Evolutionary conservation across 2,797 vertebrate genomes (phyloP).

Genomic region (Triplophysa bombifrons): DNA sequence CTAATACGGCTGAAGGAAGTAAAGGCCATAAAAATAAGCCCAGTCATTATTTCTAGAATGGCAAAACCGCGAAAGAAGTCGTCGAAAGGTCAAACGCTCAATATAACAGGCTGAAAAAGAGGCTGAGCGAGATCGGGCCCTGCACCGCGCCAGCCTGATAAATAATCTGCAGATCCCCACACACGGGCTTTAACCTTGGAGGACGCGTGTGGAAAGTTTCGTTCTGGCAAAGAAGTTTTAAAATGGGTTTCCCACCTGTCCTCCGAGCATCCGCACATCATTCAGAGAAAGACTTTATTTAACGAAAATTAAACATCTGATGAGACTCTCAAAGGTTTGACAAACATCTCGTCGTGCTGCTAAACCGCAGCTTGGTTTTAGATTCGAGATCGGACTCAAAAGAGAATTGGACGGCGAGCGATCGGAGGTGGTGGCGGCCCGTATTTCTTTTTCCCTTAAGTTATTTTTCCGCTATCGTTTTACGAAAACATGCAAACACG

Average conservation of each 20-base stretch:
- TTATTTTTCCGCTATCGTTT: conserved; percentile 10
- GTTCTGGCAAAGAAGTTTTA: conserved; percentile 58
- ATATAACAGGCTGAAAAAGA: neutral
- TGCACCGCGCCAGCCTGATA: conserved; percentile 47
- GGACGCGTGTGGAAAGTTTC: conserved; percentile 63
- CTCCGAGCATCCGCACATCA: conserved; percentile 63
- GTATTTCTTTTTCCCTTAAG: neutral
- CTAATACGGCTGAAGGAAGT: conserved; percentile 31
- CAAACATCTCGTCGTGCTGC: neutral
- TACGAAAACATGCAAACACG: conserved; percentile 11
- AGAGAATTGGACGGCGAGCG: neutral
- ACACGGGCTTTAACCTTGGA: conserved; percentile 59
- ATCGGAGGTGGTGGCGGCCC: conserved; percentile 12
- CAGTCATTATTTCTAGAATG: conserved; percentile 52
- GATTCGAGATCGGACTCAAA: neutral
- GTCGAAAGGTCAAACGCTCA: neutral
- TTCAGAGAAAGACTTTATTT: conserved; percentile 66
- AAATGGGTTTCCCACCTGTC: conserved; percentile 68
- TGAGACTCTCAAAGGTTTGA: conserved; percentile 55
- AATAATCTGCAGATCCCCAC: conserved; percentile 61
- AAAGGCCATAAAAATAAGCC: conserved; percentile 54
- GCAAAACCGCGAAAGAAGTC: conserved; percentile 30
- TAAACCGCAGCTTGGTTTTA: conserved; percentile 13
- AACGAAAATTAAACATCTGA: conserved; percentile 69
- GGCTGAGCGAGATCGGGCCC: conserved; percentile 11